Evolutionary conservation across 2,888 invertebrate species (phyloP), one percentile per base, ranked within the genome.

Genomic region (Epinotia nisella): DNA sequence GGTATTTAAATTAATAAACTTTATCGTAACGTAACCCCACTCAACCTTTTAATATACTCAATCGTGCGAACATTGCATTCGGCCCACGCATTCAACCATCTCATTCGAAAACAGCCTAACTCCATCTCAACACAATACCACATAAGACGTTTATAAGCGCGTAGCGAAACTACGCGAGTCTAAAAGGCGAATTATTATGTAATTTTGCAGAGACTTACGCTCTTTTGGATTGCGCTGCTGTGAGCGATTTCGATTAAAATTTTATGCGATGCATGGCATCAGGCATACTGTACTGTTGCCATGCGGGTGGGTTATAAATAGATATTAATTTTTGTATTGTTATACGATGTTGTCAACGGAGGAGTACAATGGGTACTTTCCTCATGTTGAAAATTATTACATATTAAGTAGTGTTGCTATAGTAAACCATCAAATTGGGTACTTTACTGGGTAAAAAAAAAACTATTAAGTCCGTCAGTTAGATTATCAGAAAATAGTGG

Each of bases 231-330:
- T 55, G 35, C 2, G 21, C 3, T 7, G 21, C 3, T 24, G 15
- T 9, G 15, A 11, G 68, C 60, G 53, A 69, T 71, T n/a, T 64
- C 56, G 62, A 71, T 71, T 71, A 64, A 65, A 71, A 51, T 70
- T 70, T 64, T 65, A 71, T 71, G 70, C 68, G 51, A n/a, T n/a
- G n/a, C n/a, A n/a, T 13, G 65, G 60, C 51, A 53, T 64, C 53
- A 35, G 2, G 21, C n/a, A n/a, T n/a, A 24, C 1, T 21, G 35
- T 35, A 49, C 29, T 69, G 68, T 60, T 69, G 51, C 68, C 51
- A 69, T 59, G 59, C 24, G 58, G 49, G 58, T 21, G 21, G 5
- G 24, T 24, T 1, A 19, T n/a, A 13, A 7, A 13, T 56, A 45
- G 17, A 3, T 49, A 67, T 45, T 29, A 24, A 29, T 58, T 49